Conservation (phyloP, 35 echinoderm and acorn worm species). For the Antedon bifida region DNA sequence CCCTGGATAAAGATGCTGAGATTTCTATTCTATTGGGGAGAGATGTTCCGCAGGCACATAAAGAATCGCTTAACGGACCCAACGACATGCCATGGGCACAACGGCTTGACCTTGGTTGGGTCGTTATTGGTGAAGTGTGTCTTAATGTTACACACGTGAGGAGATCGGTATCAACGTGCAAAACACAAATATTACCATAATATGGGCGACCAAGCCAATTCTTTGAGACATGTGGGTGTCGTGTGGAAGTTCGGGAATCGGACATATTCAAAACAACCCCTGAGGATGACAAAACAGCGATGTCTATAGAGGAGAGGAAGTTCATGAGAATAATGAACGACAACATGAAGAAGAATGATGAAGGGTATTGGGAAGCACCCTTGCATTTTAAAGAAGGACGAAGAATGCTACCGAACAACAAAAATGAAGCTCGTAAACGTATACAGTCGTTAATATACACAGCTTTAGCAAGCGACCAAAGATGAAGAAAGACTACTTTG, state of each 20-base stretch:
- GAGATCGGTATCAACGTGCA: background rate
- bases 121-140: conserved; percentile 31
- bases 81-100: conserved; percentile 41
- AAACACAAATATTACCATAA: conserved; percentile 18
- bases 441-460: background rate
- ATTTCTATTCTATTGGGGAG: conserved; percentile 30
- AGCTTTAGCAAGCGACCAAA: background rate
- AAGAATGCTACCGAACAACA: conserved; percentile 18
- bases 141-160: conserved; percentile 7
- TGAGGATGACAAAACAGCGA: conserved; percentile 9
- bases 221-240: conserved; percentile 3
- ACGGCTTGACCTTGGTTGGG: conserved; percentile 27
- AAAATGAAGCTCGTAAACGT: background rate
- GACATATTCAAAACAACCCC: conserved; percentile 12
- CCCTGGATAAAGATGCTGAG: conserved; percentile 13
- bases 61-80: conserved; percentile 30
- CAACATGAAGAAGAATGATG: conserved; percentile 11
- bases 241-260: conserved; percentile 8
- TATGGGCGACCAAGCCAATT: conserved; percentile 4
- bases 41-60: conserved; percentile 21
- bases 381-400: conserved; percentile 22
- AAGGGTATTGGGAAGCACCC: conserved; percentile 25
- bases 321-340: conserved; percentile 16
- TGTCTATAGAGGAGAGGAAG: conserved; percentile 21
- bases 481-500: conserved; percentile 27